Conservation (phyloP, 1,140 invertebrate genomes). For the Hestina assimilis region DNA sequence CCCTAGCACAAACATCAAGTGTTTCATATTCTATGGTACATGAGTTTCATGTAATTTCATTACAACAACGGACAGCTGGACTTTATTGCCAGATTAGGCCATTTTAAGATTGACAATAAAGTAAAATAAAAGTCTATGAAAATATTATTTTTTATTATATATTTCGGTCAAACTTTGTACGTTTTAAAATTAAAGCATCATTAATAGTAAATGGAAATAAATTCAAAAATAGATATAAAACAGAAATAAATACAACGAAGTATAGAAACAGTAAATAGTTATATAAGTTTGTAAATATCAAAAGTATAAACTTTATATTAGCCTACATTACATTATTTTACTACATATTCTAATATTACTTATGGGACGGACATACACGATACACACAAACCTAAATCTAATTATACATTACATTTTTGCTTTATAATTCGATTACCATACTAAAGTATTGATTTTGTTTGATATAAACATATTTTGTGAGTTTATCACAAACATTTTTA, state of each 20-base stretch:
- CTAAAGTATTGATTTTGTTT: background rate
- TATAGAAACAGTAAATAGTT: constrained; percentile 1
- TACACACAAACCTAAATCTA: background rate
- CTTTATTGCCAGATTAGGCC: too few species aligned
- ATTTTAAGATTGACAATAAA: too few species aligned
- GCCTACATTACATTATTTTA: constrained; percentile 7
- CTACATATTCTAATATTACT: constrained; percentile 4
- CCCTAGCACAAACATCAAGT: too few species aligned
- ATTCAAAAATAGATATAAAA: constrained; percentile 1
- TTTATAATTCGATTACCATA: background rate
- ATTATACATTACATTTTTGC: constrained; percentile 3
- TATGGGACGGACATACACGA: constrained; percentile 26
- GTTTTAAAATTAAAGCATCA: constrained; percentile 39
- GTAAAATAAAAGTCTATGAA: constrained; percentile 20
- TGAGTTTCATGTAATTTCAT: too few species aligned
- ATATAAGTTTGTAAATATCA: background rate
- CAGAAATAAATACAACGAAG: constrained; percentile 11
- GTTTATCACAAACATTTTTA: constrained; percentile 2
- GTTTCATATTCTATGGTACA: too few species aligned
- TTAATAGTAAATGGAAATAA: constrained; percentile 9
- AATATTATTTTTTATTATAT: constrained; percentile 30
- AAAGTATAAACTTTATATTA: constrained; percentile 6
- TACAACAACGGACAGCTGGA: too few species aligned
- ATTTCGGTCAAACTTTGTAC: constrained; percentile 32
- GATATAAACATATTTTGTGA: background rate